Base-by-base conservation (phyloP, 1,140 invertebrate genomes). In the Tetragnatha versicolor region DNA sequence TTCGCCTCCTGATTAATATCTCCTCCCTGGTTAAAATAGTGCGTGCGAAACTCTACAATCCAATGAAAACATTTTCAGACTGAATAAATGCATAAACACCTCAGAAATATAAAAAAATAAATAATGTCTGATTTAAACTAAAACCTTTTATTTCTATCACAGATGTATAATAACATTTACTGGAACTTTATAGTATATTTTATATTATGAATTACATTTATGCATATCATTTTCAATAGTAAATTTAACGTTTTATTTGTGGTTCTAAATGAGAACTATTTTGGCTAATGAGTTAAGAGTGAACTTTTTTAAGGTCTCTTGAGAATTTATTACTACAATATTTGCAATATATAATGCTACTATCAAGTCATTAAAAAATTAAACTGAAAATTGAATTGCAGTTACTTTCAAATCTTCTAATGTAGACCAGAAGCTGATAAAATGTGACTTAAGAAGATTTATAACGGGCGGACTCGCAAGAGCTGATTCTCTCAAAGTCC, bases 401-500 rank as follows among this genome's bases (percentile, higher is more conserved):
- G 22, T 39, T 55, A 79, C 78, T 25, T 79, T 33, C 45, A 79
- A 73, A 35, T 72, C 68, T 37, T 25, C 58, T 22, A 72, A 58
- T 39, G 55, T 51, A n/a, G 47, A 31, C 79, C 79, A 80, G 20
- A 69, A 75, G 27, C 51, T 76, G 7, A 80, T 55, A 42, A 75
- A 80, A 65, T 80, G 27, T 39, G 5, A 9, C 33, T 63, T n/a
- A 0, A 80, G 22, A 37, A 76, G n/a, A 7, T 76, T 7, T 22
- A 80, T 6, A 39, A 76, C 42, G 31, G 72, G 70, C 72, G 79
- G 73, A 77, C 73, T 77, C 39, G 79, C 69, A 60, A 80, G 79
- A 47, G 70, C 61, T 42, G 39, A 25, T 61, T 80, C 79, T 77
- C 79, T 45, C 70, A 80, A 61, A 77, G 72, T 80, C 72, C 79